Evolutionary conservation across 2,888 invertebrate genomes (phyloP), one percentile per base, ranked within the genome.

Genomic region (Gasteruption jaculator): DNA sequence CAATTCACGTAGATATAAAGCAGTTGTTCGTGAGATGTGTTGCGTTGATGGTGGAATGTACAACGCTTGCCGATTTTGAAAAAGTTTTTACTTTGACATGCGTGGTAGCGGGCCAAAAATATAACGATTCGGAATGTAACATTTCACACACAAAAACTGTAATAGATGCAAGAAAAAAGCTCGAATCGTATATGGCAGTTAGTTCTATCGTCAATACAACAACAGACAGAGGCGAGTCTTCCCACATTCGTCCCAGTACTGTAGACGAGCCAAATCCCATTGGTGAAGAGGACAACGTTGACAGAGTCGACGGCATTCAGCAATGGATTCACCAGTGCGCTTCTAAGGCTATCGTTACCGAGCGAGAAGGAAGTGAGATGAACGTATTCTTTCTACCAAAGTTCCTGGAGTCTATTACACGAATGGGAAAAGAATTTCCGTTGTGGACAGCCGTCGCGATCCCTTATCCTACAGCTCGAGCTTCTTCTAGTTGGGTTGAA

Each of bases 11-110:
- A 20, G 16, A 29, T 1, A 39, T 47, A 6, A 40, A 39, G 36
- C 41, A 47, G 15, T 51, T 47, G 30, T 51, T 27, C 27, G 32
- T 45, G 4, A 27, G 43, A n/a, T 47, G 43, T 34, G 21, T 49
- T 5, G 38, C 41, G 2, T 24, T 49, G 16, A 38, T 46, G 38
- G 8, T 19, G 4, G 35, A 18, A 30, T 21, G 21, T 11, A 18
- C 21, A 20, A 29, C 27, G 10, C 19, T 36, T 10, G 26, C 20
- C 6, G 21, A 15, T 3, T 22, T 41, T n/a, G 25, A 7, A 5
- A 14, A 16, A 19, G 20, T 34, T 11, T 40, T 40, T 14, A 2
- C 14, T 4, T 26, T 40, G 8, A 34, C 40, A 7, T 40, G 33
- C 12, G 24, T 18, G 5, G 39, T 39, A 10, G 39, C 16, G 18